Conservation (phyloP, 2,888 invertebrate species). For the Troides aeacus region DNA sequence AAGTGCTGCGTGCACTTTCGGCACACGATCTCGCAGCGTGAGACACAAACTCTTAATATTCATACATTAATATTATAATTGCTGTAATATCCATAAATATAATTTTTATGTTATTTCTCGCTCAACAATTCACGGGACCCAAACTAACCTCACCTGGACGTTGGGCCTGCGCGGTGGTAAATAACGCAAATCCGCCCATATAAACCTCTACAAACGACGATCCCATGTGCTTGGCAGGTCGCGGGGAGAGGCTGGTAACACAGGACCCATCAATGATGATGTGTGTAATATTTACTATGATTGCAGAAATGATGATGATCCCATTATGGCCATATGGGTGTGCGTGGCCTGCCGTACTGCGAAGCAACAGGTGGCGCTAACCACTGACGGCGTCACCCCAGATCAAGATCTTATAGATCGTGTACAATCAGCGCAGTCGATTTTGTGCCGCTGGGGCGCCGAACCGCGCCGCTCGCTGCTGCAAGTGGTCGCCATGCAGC, state of each 20-base stretch:
- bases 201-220: no score
- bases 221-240: no score
- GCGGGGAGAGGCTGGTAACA: no score
- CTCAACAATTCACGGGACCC: no score
- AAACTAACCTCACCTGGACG: no score
- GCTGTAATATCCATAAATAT: no score
- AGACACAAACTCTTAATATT: constrained; percentile 33
- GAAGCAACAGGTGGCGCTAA: neutral
- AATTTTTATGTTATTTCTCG: no score
- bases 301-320: constrained; percentile 53
- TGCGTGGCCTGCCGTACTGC: constrained; percentile 50
- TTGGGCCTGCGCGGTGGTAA: no score
- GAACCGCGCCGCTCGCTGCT: constrained; percentile 51
- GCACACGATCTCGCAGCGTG: constrained; percentile 51
- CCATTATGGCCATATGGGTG: constrained; percentile 59
- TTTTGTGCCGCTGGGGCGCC: constrained; percentile 50
- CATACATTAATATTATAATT: neutral
- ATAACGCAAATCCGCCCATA: no score
- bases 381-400: constrained; percentile 5
- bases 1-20: constrained; percentile 39
- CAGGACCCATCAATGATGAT: no score
- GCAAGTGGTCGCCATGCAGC: constrained; percentile 51
- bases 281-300: neutral
- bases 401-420: constrained; percentile 28
- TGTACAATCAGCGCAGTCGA: constrained; percentile 31